Evolutionary conservation across 2,888 invertebrate genomes (phyloP), one percentile per base, ranked within the genome.

Genomic region (Euproctis similis): DNA sequence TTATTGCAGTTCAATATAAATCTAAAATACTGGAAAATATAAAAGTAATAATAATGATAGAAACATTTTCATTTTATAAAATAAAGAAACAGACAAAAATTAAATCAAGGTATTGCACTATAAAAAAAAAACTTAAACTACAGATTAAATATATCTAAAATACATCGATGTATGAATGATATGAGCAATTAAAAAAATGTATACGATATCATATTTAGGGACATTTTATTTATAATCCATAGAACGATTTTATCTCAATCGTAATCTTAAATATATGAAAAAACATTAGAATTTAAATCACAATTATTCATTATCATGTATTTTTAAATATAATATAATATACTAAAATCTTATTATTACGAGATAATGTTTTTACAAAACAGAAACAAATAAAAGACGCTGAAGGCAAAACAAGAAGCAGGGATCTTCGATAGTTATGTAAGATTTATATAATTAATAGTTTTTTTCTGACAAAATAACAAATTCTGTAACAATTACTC

Each of bases 91-190:
- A 21, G 26, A 23, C 36, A 25, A 32, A 30, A 28, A 26, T 36
- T 53, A 55, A 59, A 23, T 4, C 59, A 56, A 38, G 31, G 35
- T 53, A 58, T 59, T 63, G 60, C 59, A 61, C 58, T 49, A 43
- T 41, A 42, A 26, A 47, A 54, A 50, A 39, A 52, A 37, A 12
- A 41, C 21, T 30, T 41, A 39, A 47, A 46, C 45, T 43, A 51
- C 48, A 31, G 34, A 34, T 45, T 42, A 42, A 24, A 51, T 42
- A 19, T 19, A 41, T 33, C 31, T 53, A 54, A 55, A 61, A 54
- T 63, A 69, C 44, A 66, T 78, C 78, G 78, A 73, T 80, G 78
- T 75, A 63, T 53, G 55, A 43, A 57, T 59, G 59, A 67, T 52
- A 74, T 80, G 80, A 80, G 77, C 77, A 71, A 53, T 39, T 34